Evolutionary conservation across 2,888 invertebrate species (phyloP).

Genomic region (Hypomecis atomaria): DNA sequence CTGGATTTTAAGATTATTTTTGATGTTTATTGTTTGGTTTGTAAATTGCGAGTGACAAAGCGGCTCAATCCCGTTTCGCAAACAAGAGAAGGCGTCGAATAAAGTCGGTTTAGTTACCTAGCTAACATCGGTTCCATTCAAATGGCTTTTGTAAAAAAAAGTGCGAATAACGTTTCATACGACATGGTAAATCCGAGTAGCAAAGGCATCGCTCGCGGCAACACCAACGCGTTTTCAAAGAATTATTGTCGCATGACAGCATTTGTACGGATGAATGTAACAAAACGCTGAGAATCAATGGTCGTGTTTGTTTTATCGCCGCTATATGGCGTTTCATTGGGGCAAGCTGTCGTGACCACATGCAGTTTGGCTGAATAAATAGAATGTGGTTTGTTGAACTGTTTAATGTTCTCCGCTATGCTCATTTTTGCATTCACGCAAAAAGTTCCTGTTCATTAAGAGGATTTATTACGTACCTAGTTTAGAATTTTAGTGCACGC

Average conservation of each 20-base stretch:
- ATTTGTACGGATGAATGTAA: conserved; percentile 54
- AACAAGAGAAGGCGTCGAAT: conserved; percentile 40
- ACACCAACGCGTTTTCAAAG: conserved; percentile 70
- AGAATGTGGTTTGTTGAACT: conserved; percentile 10
- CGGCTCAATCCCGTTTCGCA: conserved; percentile 46
- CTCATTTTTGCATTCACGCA: conserved; percentile 5
- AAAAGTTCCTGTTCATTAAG: conserved; percentile 24
- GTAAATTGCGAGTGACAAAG: conserved; percentile 57
- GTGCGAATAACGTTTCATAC: conserved; percentile 56
- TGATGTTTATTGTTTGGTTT: conserved; percentile 65
- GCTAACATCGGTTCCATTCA: conserved; percentile 43
- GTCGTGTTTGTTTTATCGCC: conserved; percentile 54
- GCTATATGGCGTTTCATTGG: conserved; percentile 20
- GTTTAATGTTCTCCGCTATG: conserved; percentile 14
- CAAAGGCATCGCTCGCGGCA: conserved; percentile 54
- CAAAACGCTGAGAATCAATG: conserved; percentile 64
- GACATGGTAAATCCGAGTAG: conserved; percentile 69
- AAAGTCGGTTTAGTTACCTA: conserved; percentile 34
- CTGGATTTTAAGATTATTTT: conserved; percentile 67
- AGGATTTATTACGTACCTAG: conserved; percentile 40
- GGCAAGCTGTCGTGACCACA: conserved; percentile 26
- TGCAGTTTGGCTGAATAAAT: conserved; percentile 25
- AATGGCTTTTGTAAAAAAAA: conserved; percentile 54
- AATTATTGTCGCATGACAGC: conserved; percentile 70
- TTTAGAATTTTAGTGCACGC: neutral